Percentiles rank a stretch among this genome's conserved stretches.
Evolutionary conservation across 2,113 vertebrate genomes (phyloP).

Genomic region (Paracanthobrama guichenoti): DNA sequence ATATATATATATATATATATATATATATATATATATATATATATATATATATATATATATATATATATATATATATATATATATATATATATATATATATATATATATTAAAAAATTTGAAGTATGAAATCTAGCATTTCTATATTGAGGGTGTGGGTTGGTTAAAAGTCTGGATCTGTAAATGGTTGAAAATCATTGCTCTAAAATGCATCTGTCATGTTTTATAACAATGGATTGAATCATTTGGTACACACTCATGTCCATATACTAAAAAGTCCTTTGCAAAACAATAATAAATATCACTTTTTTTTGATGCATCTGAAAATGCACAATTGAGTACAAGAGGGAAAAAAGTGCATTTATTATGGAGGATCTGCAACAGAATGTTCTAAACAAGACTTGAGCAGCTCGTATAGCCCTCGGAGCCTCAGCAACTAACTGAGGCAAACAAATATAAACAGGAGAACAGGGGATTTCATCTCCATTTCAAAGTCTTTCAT

Average conservation of each 20-base stretch:
- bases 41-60: no score
- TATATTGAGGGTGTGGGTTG: background rate
- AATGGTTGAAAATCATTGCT: background rate
- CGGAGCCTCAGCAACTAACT: constrained; percentile 31
- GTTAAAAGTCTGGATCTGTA: background rate
- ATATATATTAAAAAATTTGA: no score
- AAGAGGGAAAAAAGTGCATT: constrained; percentile 77
- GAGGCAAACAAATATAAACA: constrained; percentile 50
- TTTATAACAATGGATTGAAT: background rate
- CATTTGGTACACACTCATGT: background rate
- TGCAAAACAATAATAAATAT: background rate
- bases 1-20: no score
- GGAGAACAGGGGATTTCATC: constrained; percentile 45
- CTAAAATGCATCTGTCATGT: background rate
- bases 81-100: no score
- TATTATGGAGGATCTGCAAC: constrained; percentile 67
- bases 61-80: no score
- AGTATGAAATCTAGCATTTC: background rate
- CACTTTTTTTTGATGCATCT: background rate
- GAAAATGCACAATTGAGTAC: constrained; percentile 5
- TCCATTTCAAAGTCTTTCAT: constrained; percentile 45
- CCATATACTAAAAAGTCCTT: background rate
- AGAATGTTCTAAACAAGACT: constrained; percentile 51
- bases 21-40: no score
- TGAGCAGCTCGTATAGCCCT: constrained; percentile 55